These are phyloP conservation scores for Thamnophis sirtalis DNA, from an alignment of 2,113 vertebrate species.

Conservation along the genomic window DNA sequence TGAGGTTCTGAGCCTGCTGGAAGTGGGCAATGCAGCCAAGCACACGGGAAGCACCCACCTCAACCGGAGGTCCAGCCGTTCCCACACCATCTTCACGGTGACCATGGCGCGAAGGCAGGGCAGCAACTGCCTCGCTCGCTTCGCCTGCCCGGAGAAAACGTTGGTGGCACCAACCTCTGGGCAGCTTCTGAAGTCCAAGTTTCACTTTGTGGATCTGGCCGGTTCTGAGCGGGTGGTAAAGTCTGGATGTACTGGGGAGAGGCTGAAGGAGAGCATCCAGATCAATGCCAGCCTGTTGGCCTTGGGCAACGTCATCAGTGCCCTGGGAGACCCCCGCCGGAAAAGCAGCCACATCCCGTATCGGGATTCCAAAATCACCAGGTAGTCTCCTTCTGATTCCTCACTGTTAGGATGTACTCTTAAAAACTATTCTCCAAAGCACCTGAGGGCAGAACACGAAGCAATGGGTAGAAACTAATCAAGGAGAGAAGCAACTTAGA, in stretches of 20 bases:
- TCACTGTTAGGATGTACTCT: background rate
- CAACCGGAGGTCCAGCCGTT: conserved; percentile 91
- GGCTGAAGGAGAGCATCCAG: conserved; percentile 94
- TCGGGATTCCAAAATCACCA: conserved; percentile 96
- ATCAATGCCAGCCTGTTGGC: conserved; percentile 94
- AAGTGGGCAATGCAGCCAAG: conserved; percentile 90
- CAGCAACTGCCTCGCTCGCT: conserved; percentile 65
- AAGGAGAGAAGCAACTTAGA: too few species aligned
- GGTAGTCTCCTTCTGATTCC: conserved; percentile 63
- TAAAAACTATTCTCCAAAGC: too few species aligned
- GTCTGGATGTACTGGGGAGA: conserved; percentile 89
- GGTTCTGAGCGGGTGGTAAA: conserved; percentile 91
- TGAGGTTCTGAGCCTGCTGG: conserved; percentile 91
- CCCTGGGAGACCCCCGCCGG: conserved; percentile 88
- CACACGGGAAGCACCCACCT: conserved; percentile 91
- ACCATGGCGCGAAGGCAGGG: conserved; percentile 90
- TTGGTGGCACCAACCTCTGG: conserved; percentile 26
- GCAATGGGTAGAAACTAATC: too few species aligned
- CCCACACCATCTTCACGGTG: conserved; percentile 90
- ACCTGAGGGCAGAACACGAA: too few species aligned
- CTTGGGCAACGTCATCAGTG: conserved; percentile 93
- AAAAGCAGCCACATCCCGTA: conserved; percentile 91
- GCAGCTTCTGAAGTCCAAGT: conserved; percentile 90
- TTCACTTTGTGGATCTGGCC: conserved; percentile 94
- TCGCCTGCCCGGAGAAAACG: background rate